phyloP scores from a whole-genome alignment of 2,797 vertebrate genomes.

The Protonibea diacanthus region DNA sequence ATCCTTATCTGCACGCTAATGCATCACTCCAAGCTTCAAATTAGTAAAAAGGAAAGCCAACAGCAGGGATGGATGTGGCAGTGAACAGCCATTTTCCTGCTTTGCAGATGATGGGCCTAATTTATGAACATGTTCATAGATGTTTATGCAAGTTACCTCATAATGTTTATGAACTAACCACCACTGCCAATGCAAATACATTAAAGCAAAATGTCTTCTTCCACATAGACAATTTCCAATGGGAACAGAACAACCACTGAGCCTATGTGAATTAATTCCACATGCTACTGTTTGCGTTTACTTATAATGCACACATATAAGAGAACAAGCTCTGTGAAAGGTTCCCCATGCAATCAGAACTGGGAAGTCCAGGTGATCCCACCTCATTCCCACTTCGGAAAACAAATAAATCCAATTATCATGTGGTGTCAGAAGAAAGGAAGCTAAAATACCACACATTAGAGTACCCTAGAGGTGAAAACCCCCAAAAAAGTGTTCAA shows the following conservation, averaged over 20 bases:
- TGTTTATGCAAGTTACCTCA: slow-evolving; percentile 9
- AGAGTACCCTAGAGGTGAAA: too few species aligned
- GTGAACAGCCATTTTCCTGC: slow-evolving; percentile 18
- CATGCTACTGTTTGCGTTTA: not conserved
- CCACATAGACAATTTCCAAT: not conserved
- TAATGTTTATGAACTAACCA: not conserved
- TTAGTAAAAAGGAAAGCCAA: slow-evolving; percentile 17
- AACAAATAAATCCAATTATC: not conserved
- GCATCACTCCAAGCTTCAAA: slow-evolving; percentile 41
- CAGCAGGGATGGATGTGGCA: slow-evolving; percentile 10
- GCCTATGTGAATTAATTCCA: not conserved
- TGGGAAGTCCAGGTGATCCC: not conserved
- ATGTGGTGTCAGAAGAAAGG: not conserved
- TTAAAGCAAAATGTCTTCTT: not conserved
- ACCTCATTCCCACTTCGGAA: not conserved
- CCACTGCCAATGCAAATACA: not conserved
- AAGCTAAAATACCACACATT: not conserved
- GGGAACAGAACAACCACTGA: not conserved
- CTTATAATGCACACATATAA: slow-evolving; percentile 1
- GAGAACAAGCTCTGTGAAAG: not conserved
- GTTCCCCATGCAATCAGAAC: not conserved
- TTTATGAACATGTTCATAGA: slow-evolving; percentile 20
- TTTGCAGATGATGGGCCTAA: slow-evolving; percentile 23
- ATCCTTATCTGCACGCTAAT: slow-evolving; percentile 58
- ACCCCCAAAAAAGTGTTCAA: not conserved